phyloP scores from a whole-genome alignment of 2,113 vertebrate species.

The Casuarius casuarius region DNA sequence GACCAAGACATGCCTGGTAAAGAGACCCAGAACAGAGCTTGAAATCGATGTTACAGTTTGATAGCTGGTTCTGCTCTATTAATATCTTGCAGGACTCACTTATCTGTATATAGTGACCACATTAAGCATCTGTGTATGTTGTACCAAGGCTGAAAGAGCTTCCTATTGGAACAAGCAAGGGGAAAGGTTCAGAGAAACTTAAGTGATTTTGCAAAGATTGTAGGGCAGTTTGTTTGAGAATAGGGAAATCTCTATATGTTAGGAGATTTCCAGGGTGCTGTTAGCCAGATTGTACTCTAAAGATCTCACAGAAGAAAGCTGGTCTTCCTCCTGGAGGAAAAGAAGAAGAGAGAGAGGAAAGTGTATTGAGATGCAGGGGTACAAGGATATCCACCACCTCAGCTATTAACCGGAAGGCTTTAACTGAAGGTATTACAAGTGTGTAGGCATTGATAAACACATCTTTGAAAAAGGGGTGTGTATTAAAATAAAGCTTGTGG shows the following conservation, averaged over 20 bases:
- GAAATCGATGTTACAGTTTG: background rate
- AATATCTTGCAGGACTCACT: background rate
- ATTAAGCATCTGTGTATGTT: background rate
- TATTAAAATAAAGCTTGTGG: background rate
- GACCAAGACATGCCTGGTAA: background rate
- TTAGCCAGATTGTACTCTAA: background rate
- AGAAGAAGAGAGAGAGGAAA: background rate
- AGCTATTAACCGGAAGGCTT: background rate
- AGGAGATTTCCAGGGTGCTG: background rate
- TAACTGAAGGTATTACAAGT: background rate
- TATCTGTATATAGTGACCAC: background rate
- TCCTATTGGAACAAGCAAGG: background rate
- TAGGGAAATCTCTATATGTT: background rate
- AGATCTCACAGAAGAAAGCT: background rate
- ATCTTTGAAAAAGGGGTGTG: background rate
- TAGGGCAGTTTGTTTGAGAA: background rate
- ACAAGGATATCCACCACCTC: background rate
- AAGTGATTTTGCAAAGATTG: background rate
- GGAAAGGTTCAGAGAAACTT: background rate
- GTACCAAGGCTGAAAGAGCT: background rate
- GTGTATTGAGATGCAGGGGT: background rate
- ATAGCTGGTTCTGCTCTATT: background rate
- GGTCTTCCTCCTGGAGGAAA: background rate
- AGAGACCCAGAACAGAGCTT: background rate
- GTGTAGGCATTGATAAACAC: background rate